Percentiles rank a stretch among this genome's conserved stretches.
Conservation (phyloP, 92 coral and sea anemone genomes). For the Diadumene lineata region DNA sequence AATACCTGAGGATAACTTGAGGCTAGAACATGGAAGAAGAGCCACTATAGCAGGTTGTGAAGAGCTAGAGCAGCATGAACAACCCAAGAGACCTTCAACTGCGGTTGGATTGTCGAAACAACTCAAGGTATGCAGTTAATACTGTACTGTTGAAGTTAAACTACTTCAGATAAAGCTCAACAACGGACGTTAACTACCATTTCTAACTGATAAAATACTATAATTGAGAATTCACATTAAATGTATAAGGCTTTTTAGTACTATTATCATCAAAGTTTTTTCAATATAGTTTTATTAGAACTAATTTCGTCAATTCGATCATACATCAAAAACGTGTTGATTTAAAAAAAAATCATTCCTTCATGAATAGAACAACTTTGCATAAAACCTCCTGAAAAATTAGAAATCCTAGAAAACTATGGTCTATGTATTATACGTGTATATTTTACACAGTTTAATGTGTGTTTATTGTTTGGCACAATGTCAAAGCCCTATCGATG, state of each 20-base stretch:
- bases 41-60: conserved; percentile 91
- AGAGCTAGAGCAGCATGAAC: conserved; percentile 80
- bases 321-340: background rate
- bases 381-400: no score
- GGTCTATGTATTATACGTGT: no score
- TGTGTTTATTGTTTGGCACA: no score
- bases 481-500: no score
- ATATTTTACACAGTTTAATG: no score
- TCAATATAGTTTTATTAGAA: background rate
- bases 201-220: background rate
- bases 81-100: conserved; percentile 87
- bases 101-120: conserved; percentile 74
- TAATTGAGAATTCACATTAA: background rate
- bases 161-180: background rate
- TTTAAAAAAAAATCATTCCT: no score
- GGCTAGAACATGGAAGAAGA: conserved; percentile 83
- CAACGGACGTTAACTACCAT: background rate
- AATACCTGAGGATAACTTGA: conserved; percentile 84
- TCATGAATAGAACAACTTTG: no score
- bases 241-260: background rate
- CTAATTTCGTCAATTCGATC: conserved; percentile 6
- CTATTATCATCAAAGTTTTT: background rate
- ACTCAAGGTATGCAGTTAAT: conserved; percentile 68
- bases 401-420: no score
- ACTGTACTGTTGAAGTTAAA: background rate